Percentiles rank a stretch among this genome's conserved stretches.
These are phyloP conservation scores for Apotomis betuletana DNA, from an alignment of 2,888 invertebrate species.

Conservation along the genomic window DNA sequence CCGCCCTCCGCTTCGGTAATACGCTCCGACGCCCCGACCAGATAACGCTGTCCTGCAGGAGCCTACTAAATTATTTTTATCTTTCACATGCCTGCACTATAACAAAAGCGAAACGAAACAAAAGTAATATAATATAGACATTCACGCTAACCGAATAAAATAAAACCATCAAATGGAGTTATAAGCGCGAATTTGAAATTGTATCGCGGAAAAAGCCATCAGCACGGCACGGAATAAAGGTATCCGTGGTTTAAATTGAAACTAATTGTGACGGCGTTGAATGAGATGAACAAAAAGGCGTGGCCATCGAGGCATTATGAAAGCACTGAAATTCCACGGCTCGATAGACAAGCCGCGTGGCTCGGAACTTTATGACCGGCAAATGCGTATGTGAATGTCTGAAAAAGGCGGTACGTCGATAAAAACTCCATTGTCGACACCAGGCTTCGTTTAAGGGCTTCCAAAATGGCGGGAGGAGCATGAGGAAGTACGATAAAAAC, in stretches of 20 bases:
- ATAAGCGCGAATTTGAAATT: slow-evolving; percentile 4
- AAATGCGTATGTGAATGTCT: slow-evolving; percentile 69
- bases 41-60: slow-evolving; percentile 66
- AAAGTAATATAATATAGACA: background rate
- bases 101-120: slow-evolving; percentile 53
- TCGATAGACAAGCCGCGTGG: slow-evolving; percentile 59
- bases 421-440: slow-evolving; percentile 76
- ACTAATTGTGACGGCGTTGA: slow-evolving; percentile 48
- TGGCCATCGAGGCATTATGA: slow-evolving; percentile 54
- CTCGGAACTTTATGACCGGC: slow-evolving; percentile 67
- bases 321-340: slow-evolving; percentile 59
- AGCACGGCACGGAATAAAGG: slow-evolving; percentile 30
- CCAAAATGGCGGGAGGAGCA: slow-evolving; percentile 71
- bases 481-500: slow-evolving; percentile 73
- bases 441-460: slow-evolving; percentile 65
- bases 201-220: slow-evolving; percentile 26
- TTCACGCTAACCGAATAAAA: slow-evolving; percentile 10
- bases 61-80: slow-evolving; percentile 76
- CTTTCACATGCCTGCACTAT: slow-evolving; percentile 48
- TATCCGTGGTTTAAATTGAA: slow-evolving; percentile 51
- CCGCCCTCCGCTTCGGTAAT: slow-evolving; percentile 41
- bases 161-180: slow-evolving; percentile 8
- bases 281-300: slow-evolving; percentile 47
- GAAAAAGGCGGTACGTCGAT: slow-evolving; percentile 69
- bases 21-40: slow-evolving; percentile 46